Evolutionary conservation across 2,888 invertebrate species (phyloP).

Genomic region (Thecocarcelia acutangulata): DNA sequence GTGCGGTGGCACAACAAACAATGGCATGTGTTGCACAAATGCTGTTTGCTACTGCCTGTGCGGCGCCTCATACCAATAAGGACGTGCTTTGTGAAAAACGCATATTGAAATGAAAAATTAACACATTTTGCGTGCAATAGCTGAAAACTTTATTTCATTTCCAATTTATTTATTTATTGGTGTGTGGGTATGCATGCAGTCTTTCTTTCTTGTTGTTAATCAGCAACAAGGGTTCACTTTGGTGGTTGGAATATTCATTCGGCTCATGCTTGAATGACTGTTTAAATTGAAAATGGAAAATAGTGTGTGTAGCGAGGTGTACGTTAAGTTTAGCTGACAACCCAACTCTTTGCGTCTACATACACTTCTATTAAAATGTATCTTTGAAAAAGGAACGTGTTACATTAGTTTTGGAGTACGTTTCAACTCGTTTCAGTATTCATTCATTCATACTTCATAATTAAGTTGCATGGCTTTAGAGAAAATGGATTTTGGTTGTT

Average conservation of each 20-base stretch:
- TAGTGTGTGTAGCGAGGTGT: conserved; percentile 22
- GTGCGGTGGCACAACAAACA: conserved; percentile 21
- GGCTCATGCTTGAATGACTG: conserved; percentile 59
- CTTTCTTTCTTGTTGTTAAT: conserved; percentile 46
- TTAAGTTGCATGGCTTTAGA: conserved; percentile 48
- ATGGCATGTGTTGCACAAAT: conserved; percentile 61
- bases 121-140: conserved; percentile 65
- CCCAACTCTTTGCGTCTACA: background rate
- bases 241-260: conserved; percentile 58
- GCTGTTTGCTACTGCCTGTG: conserved; percentile 5
- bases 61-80: background rate
- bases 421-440: background rate
- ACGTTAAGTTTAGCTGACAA: conserved; percentile 1
- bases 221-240: conserved; percentile 64
- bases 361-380: conserved; percentile 6
- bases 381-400: background rate
- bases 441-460: conserved; percentile 21
- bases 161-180: background rate
- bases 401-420: conserved; percentile 3
- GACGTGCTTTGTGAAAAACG: conserved; percentile 27
- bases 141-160: conserved; percentile 32
- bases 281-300: conserved; percentile 64
- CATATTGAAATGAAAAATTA: conserved; percentile 48
- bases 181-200: background rate
- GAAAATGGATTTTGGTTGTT: conserved; percentile 19